phyloP scores from a whole-genome alignment of 2,797 vertebrate genomes.

The Babyrousa celebensis region DNA sequence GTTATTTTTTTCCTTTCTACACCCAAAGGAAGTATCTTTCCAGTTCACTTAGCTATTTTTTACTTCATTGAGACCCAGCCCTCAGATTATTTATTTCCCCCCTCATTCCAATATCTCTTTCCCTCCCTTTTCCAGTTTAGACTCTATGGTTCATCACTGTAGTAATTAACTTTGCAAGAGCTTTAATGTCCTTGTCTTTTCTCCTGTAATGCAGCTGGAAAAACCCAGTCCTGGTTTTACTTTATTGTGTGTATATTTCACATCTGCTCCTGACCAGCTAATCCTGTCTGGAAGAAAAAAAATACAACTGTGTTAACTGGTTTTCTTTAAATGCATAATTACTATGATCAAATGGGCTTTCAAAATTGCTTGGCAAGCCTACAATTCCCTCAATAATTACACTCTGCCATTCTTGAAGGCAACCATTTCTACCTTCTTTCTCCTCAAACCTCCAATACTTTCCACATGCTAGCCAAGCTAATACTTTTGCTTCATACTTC shows the following conservation, averaged over 20 bases:
- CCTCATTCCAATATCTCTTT: background rate
- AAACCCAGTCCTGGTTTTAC: background rate
- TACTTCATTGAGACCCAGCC: background rate
- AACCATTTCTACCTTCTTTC: background rate
- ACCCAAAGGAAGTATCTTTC: background rate
- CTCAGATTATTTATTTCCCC: background rate
- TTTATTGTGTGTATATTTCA: background rate
- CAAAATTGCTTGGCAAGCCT: background rate
- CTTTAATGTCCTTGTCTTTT: background rate
- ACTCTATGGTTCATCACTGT: background rate
- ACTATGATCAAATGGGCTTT: slow-evolving; percentile 12
- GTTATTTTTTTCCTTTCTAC: background rate
- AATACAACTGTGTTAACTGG: background rate
- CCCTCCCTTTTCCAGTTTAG: background rate
- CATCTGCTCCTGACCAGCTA: background rate
- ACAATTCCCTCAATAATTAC: background rate
- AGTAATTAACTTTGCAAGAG: background rate
- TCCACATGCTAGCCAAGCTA: background rate
- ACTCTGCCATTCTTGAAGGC: background rate
- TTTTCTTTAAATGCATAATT: slow-evolving; percentile 11
- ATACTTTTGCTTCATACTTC: slow-evolving; percentile 53
- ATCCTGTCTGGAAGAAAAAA: background rate
- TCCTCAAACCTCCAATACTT: background rate
- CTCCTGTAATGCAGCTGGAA: background rate
- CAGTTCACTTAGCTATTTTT: background rate